Conservation (phyloP, 35 echinoderm and acorn worm genomes). For the Apostichopus californicus region DNA sequence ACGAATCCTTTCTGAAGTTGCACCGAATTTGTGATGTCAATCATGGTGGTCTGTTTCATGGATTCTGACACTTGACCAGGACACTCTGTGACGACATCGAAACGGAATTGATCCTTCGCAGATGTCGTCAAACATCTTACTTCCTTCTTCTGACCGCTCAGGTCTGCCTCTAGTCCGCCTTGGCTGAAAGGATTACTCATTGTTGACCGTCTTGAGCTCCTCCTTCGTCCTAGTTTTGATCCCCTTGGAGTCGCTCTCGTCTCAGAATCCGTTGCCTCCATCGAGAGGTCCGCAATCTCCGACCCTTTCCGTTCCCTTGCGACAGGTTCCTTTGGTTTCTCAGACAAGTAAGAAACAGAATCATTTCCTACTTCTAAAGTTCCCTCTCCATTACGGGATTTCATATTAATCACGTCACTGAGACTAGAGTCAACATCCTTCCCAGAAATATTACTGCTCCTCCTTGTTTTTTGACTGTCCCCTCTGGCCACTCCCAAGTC, state of each 20-base stretch:
- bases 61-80: not conserved
- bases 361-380: not conserved
- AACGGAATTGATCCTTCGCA: not conserved
- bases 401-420: not conserved
- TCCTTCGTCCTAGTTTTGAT: conserved; percentile 13
- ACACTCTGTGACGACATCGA: not conserved
- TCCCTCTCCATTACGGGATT: not conserved
- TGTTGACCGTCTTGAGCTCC: conserved; percentile 8
- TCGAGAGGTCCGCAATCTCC: too few relatives aligned
- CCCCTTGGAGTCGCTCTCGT: not conserved
- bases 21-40: not conserved
- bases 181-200: not conserved
- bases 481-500: not conserved
- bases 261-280: too few relatives aligned
- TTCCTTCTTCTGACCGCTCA: not conserved
- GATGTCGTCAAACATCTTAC: not conserved
- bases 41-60: not conserved
- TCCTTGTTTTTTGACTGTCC: not conserved
- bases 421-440: not conserved
- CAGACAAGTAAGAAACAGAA: not conserved
- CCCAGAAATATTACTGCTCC: not conserved
- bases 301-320: too few relatives aligned
- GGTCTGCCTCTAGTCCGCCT: not conserved
- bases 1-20: not conserved
- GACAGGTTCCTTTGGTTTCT: not conserved